These are phyloP conservation scores for Amphilophus citrinellus DNA, from an alignment of 2,113 vertebrate genomes.

Conservation along the genomic window DNA sequence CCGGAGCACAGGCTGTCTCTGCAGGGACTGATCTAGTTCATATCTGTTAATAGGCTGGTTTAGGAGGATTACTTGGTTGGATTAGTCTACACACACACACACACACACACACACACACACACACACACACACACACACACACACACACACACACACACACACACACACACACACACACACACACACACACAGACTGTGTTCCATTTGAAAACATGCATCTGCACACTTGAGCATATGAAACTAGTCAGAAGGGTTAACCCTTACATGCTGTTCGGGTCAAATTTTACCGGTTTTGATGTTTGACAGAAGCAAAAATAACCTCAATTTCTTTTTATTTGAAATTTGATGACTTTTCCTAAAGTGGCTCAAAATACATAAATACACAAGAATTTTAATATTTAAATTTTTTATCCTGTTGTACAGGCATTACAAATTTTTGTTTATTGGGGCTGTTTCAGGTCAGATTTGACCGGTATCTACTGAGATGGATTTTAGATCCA, in stretches of 20 bases:
- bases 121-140: no score
- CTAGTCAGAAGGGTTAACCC: not conserved
- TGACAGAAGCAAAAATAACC: not conserved
- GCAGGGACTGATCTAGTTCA: slow-evolving; percentile 65
- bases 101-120: not conserved
- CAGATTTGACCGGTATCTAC: rapidly evolving
- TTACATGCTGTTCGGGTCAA: not conserved
- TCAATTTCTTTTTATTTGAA: not conserved
- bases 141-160: not conserved
- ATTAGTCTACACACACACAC: slow-evolving; percentile 64
- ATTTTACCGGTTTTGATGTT: rapidly evolving
- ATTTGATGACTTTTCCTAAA: not conserved
- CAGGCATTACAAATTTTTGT: rapidly evolving
- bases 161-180: slow-evolving; percentile 6
- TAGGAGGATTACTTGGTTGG: slow-evolving; percentile 70
- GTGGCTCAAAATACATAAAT: no score
- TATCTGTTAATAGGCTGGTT: slow-evolving; percentile 77
- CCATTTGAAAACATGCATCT: slow-evolving; percentile 44
- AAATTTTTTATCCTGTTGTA: not conserved
- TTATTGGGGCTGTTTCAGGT: not conserved
- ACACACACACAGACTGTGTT: slow-evolving; percentile 32
- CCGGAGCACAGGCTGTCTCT: slow-evolving; percentile 41
- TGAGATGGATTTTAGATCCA: not conserved
- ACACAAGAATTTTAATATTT: not conserved
- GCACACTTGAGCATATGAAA: slow-evolving; percentile 31